Base-by-base conservation (phyloP, 2,797 vertebrate species). In the Hypotaenidia okinawae region DNA sequence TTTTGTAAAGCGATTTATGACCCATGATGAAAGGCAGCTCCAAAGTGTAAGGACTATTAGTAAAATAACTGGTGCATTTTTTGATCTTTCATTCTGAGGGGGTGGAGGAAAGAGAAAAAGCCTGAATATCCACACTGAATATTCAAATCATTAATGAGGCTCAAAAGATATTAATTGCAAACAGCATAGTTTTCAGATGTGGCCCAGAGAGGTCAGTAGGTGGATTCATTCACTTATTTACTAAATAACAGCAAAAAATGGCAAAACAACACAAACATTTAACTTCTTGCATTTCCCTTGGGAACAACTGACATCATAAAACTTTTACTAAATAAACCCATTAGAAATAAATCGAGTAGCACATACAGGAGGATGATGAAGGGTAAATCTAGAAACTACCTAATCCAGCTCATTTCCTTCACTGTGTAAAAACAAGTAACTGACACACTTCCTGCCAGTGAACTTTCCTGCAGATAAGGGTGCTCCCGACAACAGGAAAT, bases 401-500 rank as follows among this genome's bases (percentile, higher is more conserved):
- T 82, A 96, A 97, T 97, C 95, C 97, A 89, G 94, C 93, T 96
- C 94, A 94, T 95, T 98, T 98, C 97, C 97, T 98, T 97, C 94
- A 33, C 94, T 81, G 93, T 93, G 96, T 97, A 97, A 98, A 98
- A 98, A 98, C 97, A 98, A 98, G 97, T 84, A 97, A 96, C 97
- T 52, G 97, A 98, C 97, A 97, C 92, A 67, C 95, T 98, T 98
- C 98, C 98, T 98, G 98, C 97, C 95, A 51, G 77, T 61, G 64
- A 97, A 93, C 97, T 96, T 89, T 95, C 97, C 96, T 97, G 95
- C 95, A 90, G 98, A 98, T 98, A 98, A 98, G 98, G 98, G 97
- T 96, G 97, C 97, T 98, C 98, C 98, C 92, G 41, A 97, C 97
- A 98, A 98, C 98, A 99, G 98, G 98, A 99, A 98, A 98, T 98